phyloP scores from a whole-genome alignment of 2,797 vertebrate species.

The Champsocephalus esox region DNA sequence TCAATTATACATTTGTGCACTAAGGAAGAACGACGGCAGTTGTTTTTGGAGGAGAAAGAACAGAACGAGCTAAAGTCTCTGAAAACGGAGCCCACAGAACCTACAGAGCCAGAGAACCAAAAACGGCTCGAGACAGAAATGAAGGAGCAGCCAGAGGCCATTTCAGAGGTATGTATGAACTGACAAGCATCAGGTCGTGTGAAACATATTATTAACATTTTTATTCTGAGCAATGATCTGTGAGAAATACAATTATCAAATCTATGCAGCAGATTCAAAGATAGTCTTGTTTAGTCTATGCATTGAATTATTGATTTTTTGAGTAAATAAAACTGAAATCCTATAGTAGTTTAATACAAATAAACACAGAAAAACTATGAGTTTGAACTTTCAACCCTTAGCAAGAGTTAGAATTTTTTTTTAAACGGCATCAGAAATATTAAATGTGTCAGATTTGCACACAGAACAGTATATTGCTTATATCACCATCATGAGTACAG shows the following conservation, averaged over 20 bases:
- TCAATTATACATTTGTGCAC: background rate
- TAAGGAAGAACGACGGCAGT: conserved; percentile 75
- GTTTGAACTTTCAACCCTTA: background rate
- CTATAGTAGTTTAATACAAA: too few relatives aligned
- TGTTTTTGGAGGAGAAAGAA: conserved; percentile 64
- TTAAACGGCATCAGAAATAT: background rate
- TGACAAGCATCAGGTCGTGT: background rate
- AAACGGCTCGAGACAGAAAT: conserved; percentile 40
- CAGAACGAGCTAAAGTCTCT: conserved; percentile 57
- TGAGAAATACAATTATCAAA: background rate
- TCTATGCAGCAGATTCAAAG: background rate
- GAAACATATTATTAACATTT: background rate
- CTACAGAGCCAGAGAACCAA: conserved; percentile 44
- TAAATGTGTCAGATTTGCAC: background rate
- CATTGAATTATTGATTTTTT: background rate
- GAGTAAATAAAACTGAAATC: too few relatives aligned
- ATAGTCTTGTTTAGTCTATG: too few relatives aligned
- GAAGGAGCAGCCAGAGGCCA: conserved; percentile 46
- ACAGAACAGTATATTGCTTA: too few relatives aligned
- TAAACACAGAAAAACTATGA: too few relatives aligned
- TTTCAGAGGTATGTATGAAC: conserved; percentile 65
- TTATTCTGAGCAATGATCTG: background rate
- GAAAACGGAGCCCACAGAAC: conserved; percentile 47
- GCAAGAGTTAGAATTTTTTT: background rate
- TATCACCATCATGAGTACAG: too few relatives aligned